Conservation (phyloP, 1,140 invertebrate genomes). For the Hylyphantes graminicola region DNA sequence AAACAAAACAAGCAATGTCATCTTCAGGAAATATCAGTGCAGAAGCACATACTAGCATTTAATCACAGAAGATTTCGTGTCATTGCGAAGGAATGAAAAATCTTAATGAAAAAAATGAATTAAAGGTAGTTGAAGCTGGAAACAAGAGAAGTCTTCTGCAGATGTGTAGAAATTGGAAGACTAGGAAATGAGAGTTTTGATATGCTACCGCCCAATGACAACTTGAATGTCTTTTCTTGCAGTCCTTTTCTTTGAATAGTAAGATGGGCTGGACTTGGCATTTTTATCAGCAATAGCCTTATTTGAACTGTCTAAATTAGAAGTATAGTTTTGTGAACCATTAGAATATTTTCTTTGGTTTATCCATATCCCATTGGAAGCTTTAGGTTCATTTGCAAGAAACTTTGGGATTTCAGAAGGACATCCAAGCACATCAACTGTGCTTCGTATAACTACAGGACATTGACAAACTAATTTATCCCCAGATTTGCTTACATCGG, state of each 20-base stretch:
- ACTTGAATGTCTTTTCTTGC: conserved; percentile 32
- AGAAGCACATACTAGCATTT: conserved; percentile 30
- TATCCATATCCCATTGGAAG: conserved; percentile 22
- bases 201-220: conserved; percentile 51
- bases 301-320: neutral
- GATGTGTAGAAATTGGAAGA: neutral
- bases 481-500: neutral
- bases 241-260: conserved; percentile 21
- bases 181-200: conserved; percentile 4
- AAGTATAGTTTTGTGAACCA: conserved; percentile 15
- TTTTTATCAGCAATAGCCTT: conserved; percentile 25
- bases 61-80: conserved; percentile 54
- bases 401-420: too few relatives aligned
- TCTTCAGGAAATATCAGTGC: conserved; percentile 20
- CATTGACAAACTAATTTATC: neutral
- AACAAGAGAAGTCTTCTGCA: neutral
- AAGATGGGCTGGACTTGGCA: conserved; percentile 5
- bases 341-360: conserved; percentile 36
- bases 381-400: neutral
- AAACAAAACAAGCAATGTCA: conserved; percentile 36
- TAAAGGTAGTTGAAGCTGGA: neutral
- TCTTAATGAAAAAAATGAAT: conserved; percentile 16
- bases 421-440: too few relatives aligned
- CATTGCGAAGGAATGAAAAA: conserved; percentile 52
- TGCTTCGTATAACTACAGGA: too few relatives aligned